Conservation (phyloP, 2,113 vertebrate species). For the Silurus asotus region DNA sequence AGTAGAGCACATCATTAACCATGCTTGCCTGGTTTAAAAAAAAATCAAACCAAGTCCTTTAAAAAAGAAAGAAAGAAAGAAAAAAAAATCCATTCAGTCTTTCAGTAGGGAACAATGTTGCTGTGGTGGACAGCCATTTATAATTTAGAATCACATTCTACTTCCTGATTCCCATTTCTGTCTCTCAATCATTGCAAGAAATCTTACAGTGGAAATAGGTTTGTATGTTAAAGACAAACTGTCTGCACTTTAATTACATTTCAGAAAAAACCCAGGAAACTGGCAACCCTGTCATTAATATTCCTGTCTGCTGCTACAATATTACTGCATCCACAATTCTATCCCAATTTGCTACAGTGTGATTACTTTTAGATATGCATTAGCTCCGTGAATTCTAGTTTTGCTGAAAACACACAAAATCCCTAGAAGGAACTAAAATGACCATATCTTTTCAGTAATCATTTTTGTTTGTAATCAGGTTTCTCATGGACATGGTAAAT, state of each 20-base stretch:
- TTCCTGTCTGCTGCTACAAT: not conserved
- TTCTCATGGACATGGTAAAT: constrained; percentile 19
- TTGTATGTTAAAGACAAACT: too few species aligned
- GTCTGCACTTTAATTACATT: not conserved
- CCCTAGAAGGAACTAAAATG: not conserved
- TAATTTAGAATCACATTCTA: too few species aligned
- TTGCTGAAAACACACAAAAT: not conserved
- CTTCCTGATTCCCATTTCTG: too few species aligned
- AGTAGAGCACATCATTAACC: too few species aligned
- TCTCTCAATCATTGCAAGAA: too few species aligned
- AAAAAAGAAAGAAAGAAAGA: too few species aligned
- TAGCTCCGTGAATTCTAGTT: not conserved
- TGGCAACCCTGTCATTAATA: not conserved
- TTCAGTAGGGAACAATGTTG: not conserved
- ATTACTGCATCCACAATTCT: not conserved
- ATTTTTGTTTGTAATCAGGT: constrained; percentile 11
- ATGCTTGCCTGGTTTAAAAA: not conserved
- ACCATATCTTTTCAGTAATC: not conserved
- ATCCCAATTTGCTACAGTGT: not conserved
- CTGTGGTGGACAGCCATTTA: too few species aligned
- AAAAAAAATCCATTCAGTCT: not conserved
- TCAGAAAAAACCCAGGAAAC: not conserved
- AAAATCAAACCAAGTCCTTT: too few species aligned
- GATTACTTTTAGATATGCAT: not conserved
- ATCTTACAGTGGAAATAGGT: too few species aligned